These are phyloP conservation scores for Andrena fulva DNA, from an alignment of 2,888 invertebrate genomes.

Conservation along the genomic window DNA sequence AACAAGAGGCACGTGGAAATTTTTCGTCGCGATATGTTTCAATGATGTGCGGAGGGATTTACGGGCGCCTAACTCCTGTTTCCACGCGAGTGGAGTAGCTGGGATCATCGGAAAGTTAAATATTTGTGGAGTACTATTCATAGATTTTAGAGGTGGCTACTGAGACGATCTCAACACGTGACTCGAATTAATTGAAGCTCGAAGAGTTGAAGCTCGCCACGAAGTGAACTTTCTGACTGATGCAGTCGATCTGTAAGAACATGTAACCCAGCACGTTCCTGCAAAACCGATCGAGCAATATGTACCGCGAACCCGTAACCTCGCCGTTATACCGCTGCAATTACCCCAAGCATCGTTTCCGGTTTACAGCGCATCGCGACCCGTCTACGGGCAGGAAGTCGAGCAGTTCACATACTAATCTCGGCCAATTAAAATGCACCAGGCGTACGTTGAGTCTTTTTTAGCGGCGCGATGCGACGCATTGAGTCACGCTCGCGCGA, in stretches of 20 bases:
- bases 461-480: slow-evolving; percentile 35
- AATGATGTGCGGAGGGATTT: neutral
- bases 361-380: slow-evolving; percentile 53
- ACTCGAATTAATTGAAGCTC: too few species aligned
- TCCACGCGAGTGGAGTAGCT: too few species aligned
- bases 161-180: too few species aligned
- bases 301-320: slow-evolving; percentile 40
- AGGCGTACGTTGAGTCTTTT: slow-evolving; percentile 28
- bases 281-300: slow-evolving; percentile 23
- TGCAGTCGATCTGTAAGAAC: too few species aligned
- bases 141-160: too few species aligned
- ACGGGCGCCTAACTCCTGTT: neutral
- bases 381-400: slow-evolving; percentile 58
- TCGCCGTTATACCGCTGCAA: slow-evolving; percentile 37
- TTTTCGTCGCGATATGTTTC: neutral
- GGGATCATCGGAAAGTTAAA: too few species aligned
- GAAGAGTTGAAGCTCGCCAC: too few species aligned
- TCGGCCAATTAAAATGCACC: slow-evolving; percentile 56
- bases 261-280: neutral
- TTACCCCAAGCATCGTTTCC: slow-evolving; percentile 60
- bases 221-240: too few species aligned
- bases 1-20: neutral
- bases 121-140: too few species aligned
- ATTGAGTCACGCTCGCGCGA: slow-evolving; percentile 31
- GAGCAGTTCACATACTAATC: slow-evolving; percentile 61